Evolutionary conservation across 2,113 vertebrate genomes (phyloP), one percentile per base, ranked within the genome.

Genomic region (Toxotes jaculatrix): DNA sequence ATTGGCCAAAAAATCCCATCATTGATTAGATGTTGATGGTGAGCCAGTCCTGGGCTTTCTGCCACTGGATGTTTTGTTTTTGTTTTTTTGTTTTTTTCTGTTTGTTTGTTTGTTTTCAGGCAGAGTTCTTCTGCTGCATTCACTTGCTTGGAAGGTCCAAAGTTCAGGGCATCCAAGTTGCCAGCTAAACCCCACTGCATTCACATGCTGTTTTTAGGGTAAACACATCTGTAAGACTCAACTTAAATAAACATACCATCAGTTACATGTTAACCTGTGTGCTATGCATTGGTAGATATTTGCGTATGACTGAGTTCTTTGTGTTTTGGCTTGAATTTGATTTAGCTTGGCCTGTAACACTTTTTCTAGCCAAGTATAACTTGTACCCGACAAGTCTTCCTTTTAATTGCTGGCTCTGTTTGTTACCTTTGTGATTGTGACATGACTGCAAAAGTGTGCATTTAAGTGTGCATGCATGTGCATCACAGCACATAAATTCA

Each of bases 81-180:
- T 49, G 31, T 79, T 21, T 12, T 14, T 23, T 4, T 19, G n/a
- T 34, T 12, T 34, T 27, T 51, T 34, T 11, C n/a, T n/a, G n/a
- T 43, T 65, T 40, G 31, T 79, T 21, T 12, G n/a, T 23, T 4
- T 19, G 40, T 34, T 12, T 34, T 27, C 42, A 42, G 27, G 10
- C 23, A 40, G 11, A 38, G 49, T 16, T 49, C 1, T 5, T 17
- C 45, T 49, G 70, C 12, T 74, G 49, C 19, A 55, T 55, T 38
- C 5, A n/a, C 45, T 5, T 42, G 27, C 6, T 23, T 5, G 27
- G 17, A 57, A 56, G 51, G 51, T 56, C 42, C 56, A 75, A 38
- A 7, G 32, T 63, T 70, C 49, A 74, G 10, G 19, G 63, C 21
- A 27, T 74, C 45, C 4, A 82, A 64, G 47, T 59, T 72, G 49